Percentiles rank a stretch among this genome's conserved stretches.
These are phyloP conservation scores for Drosophila subsilvestris DNA, from an alignment of 2,888 invertebrate genomes.

Conservation along the genomic window DNA sequence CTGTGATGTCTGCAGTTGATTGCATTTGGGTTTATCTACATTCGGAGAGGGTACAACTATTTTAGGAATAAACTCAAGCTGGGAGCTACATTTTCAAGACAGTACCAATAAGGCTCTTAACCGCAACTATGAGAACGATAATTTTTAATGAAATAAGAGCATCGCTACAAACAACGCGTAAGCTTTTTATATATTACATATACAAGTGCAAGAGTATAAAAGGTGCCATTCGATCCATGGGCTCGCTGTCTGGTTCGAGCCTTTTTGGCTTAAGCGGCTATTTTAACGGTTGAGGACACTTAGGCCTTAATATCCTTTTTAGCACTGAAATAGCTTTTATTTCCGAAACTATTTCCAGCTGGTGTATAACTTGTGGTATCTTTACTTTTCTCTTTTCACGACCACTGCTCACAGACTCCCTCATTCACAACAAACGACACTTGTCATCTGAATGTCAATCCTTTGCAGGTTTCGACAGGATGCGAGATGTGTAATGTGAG, in stretches of 20 bases:
- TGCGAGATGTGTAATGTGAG: slow-evolving; percentile 68
- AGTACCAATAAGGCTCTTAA: neutral
- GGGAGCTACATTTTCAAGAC: neutral
- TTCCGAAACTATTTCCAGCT: slow-evolving; percentile 55
- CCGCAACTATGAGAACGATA: neutral
- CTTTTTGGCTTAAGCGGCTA: slow-evolving; percentile 29
- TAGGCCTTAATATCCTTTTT: slow-evolving; percentile 75
- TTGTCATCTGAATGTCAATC: slow-evolving; percentile 74
- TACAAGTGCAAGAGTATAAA: slow-evolving; percentile 10
- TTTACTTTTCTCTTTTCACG: neutral
- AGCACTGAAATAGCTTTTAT: slow-evolving; percentile 60
- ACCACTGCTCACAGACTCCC: neutral
- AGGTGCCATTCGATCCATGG: neutral
- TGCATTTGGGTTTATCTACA: slow-evolving; percentile 59
- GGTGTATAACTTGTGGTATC: slow-evolving; percentile 60
- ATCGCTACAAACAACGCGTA: too few species aligned
- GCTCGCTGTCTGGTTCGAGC: neutral
- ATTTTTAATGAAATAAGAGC: neutral
- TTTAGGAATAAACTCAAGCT: neutral
- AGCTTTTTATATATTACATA: neutral
- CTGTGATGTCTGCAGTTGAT: slow-evolving; percentile 74
- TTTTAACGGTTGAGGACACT: slow-evolving; percentile 76
- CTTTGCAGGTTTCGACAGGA: slow-evolving; percentile 74
- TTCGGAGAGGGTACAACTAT: slow-evolving; percentile 4
- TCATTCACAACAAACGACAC: slow-evolving; percentile 57